Evolutionary conservation across 2,797 vertebrate genomes (phyloP).

Genomic region (Mycteria americana): DNA sequence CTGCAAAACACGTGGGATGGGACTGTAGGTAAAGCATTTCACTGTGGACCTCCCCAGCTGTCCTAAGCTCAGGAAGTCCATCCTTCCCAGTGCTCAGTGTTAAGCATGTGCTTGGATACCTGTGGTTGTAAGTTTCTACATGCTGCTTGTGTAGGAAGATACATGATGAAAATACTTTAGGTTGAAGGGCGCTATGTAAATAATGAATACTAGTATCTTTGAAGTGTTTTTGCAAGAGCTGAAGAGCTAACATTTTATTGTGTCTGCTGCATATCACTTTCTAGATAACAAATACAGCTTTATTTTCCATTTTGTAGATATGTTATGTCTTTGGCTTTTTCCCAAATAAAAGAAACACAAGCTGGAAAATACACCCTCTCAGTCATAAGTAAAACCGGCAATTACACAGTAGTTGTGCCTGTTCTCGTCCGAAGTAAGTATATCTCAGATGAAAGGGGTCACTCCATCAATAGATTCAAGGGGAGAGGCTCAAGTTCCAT

Average conservation of each 20-base stretch:
- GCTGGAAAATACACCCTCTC: slow-evolving; percentile 79
- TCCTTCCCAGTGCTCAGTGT: neutral
- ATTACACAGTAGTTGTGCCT: slow-evolving; percentile 72
- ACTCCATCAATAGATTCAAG: neutral
- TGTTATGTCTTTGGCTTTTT: slow-evolving; percentile 66
- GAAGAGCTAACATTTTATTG: neutral
- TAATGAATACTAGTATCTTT: neutral
- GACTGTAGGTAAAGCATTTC: neutral
- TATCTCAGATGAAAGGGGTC: neutral
- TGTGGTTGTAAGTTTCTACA: neutral
- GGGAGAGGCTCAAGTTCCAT: neutral
- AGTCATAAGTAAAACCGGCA: slow-evolving; percentile 64
- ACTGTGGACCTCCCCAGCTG: neutral
- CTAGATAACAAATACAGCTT: neutral
- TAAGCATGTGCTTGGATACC: neutral
- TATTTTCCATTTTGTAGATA: slow-evolving; percentile 66
- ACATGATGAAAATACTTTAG: neutral
- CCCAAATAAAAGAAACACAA: slow-evolving; percentile 69
- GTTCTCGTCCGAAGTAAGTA: slow-evolving; percentile 76
- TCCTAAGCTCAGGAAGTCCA: neutral
- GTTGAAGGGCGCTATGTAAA: neutral
- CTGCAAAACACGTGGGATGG: neutral
- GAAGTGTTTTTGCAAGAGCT: neutral
- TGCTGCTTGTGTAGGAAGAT: neutral
- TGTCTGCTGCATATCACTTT: neutral